These are phyloP conservation scores for Formica selysi DNA, from an alignment of 1,140 invertebrate genomes.

Conservation along the genomic window DNA sequence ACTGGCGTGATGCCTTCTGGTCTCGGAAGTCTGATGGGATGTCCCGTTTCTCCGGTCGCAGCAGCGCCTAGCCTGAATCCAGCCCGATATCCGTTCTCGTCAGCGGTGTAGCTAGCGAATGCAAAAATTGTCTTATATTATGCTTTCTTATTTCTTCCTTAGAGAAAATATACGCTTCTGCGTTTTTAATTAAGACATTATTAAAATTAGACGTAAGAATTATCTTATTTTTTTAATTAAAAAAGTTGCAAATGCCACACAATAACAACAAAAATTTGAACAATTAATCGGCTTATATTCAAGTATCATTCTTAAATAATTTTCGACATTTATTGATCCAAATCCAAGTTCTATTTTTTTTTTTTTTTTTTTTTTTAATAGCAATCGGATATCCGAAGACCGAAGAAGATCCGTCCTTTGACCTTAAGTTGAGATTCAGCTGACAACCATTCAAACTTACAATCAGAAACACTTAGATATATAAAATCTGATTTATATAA, in stretches of 20 bases:
- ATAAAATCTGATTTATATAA: neutral
- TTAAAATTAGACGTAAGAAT: neutral
- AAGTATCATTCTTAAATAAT: neutral
- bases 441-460: too few relatives aligned
- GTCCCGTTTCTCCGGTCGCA: constrained; percentile 11
- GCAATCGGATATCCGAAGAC: too few relatives aligned
- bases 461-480: too few relatives aligned
- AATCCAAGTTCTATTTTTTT: neutral
- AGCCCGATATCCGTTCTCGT: constrained; percentile 84
- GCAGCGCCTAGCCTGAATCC: constrained; percentile 83
- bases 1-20: constrained; percentile 70
- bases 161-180: neutral
- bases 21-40: neutral
- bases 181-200: neutral
- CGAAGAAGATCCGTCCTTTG: too few relatives aligned
- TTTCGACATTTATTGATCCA: neutral
- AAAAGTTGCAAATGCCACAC: neutral
- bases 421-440: too few relatives aligned
- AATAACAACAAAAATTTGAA: neutral
- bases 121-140: constrained; percentile 1
- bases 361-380: too few relatives aligned
- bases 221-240: neutral
- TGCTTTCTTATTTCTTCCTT: neutral
- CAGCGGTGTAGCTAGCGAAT: constrained; percentile 81
- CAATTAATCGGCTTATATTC: neutral